phyloP scores from a whole-genome alignment of 2,888 invertebrate genomes.

The Dasysyrphus albostriatus region DNA sequence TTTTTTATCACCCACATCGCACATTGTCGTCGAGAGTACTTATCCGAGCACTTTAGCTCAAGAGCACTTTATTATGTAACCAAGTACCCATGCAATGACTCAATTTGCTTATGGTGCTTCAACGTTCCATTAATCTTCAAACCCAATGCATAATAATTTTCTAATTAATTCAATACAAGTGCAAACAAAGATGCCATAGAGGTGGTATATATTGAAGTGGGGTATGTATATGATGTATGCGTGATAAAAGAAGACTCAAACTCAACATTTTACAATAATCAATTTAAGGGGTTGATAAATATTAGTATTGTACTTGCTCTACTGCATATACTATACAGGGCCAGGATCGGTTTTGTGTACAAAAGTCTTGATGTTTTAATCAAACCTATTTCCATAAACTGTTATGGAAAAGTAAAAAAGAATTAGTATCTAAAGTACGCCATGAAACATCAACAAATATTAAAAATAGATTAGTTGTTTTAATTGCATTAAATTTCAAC shows the following conservation, averaged over 20 bases:
- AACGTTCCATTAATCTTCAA: constrained; percentile 60
- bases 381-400: too few relatives aligned
- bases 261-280: background rate
- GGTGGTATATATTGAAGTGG: background rate
- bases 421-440: too few relatives aligned
- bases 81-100: constrained; percentile 55
- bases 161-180: constrained; percentile 70
- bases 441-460: too few relatives aligned
- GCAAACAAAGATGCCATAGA: constrained; percentile 40
- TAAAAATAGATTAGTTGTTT: too few relatives aligned
- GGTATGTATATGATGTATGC: background rate
- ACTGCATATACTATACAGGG: too few relatives aligned
- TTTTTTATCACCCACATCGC: constrained; percentile 12
- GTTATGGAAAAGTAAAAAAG: too few relatives aligned
- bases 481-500: too few relatives aligned
- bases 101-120: constrained; percentile 69
- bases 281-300: background rate
- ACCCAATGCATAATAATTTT: constrained; percentile 69
- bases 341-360: too few relatives aligned
- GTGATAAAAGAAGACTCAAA: background rate
- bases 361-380: too few relatives aligned
- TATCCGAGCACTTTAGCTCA: constrained; percentile 52
- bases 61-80: constrained; percentile 69
- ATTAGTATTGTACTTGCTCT: background rate
- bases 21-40: constrained; percentile 51